Conservation (phyloP, 2,113 vertebrate species). For the Epinephelus cyanopodus region DNA sequence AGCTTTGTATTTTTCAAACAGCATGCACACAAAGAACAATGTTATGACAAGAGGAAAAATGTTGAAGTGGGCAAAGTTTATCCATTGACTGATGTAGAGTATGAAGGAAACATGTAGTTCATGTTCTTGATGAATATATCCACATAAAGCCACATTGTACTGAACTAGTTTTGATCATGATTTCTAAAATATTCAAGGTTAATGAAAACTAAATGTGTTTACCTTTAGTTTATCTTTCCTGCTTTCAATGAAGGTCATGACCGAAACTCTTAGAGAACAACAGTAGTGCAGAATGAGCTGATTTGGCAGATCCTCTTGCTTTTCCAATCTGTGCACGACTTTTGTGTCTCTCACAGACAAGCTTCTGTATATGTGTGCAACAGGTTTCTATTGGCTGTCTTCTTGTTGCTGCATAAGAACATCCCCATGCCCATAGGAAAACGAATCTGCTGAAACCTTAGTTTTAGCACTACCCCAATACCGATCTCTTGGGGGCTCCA, state of each 20-base stretch:
- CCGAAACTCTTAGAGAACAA: too few relatives aligned
- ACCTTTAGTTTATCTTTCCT: neutral
- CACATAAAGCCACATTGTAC: too few relatives aligned
- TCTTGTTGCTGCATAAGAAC: neutral
- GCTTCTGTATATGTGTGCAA: neutral
- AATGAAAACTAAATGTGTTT: neutral
- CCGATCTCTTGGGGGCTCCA: slow-evolving; percentile 19
- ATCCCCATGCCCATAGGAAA: neutral
- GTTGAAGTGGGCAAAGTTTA: neutral
- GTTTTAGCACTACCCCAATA: slow-evolving; percentile 12
- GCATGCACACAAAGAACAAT: rapidly evolving
- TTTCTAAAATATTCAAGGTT: neutral
- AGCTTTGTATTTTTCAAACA: neutral
- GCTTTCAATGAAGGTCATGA: neutral
- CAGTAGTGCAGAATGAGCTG: neutral
- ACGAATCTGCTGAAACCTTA: slow-evolving; percentile 41
- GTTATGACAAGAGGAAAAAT: neutral
- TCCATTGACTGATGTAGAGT: neutral
- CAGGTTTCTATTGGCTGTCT: neutral
- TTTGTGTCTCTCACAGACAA: neutral
- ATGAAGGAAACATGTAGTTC: neutral
- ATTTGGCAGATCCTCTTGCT: neutral
- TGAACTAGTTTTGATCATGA: neutral
- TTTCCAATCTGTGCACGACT: neutral
- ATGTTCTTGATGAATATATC: neutral